A percentile compares a stretch with the other conserved stretches of the same genome.
Conservation (phyloP, 2,888 invertebrate species). For the Malacosoma neustria region DNA sequence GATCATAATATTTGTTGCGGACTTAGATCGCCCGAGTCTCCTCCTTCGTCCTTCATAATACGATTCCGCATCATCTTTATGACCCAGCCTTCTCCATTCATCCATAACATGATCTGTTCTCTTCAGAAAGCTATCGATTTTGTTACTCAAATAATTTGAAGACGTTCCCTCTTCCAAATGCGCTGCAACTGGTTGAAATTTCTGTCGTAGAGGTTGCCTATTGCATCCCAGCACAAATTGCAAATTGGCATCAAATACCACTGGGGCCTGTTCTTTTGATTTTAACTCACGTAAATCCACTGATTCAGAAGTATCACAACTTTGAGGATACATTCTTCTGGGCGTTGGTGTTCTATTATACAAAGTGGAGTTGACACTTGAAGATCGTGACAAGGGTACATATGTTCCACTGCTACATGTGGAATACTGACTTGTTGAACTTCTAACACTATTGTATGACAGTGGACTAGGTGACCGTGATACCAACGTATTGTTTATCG, state of each 20-base stretch:
- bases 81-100: conserved; percentile 85
- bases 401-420: conserved; percentile 63
- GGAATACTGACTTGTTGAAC: conserved; percentile 59
- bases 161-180: conserved; percentile 85
- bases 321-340: conserved; percentile 81
- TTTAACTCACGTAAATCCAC: conserved; percentile 75
- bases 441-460: conserved; percentile 50
- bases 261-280: conserved; percentile 82
- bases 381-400: conserved; percentile 54
- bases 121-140: conserved; percentile 86
- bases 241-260: conserved; percentile 87
- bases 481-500: conserved; percentile 38
- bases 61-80: conserved; percentile 67
- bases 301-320: conserved; percentile 53
- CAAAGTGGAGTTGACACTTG: conserved; percentile 53
- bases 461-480: conserved; percentile 77
- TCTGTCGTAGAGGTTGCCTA: conserved; percentile 80
- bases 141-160: conserved; percentile 82
- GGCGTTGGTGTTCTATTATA: conserved; percentile 71
- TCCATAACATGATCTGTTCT: conserved; percentile 92
- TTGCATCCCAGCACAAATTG: conserved; percentile 86
- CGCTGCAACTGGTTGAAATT: conserved; percentile 82
- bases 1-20: conserved; percentile 88
- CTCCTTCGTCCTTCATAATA: conserved; percentile 45
- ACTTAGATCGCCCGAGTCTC: conserved; percentile 78